Evolutionary conservation across 2,113 vertebrate genomes (phyloP), one percentile per base, ranked within the genome.

Genomic region (Bufo gargarizans): DNA sequence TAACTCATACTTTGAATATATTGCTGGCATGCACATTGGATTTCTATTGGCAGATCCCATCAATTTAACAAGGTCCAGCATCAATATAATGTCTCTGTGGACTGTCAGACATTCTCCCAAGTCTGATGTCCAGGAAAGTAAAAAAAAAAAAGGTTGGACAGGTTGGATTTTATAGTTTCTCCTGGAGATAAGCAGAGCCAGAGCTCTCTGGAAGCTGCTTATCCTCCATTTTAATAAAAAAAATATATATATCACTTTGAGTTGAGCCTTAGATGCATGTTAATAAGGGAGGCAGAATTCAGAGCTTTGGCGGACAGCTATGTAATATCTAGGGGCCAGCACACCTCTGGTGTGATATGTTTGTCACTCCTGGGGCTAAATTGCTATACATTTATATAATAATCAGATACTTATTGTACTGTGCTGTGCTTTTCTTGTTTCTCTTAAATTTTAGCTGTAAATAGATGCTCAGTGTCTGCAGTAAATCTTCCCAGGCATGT

Each of bases 401-500:
- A 14, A 47, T 76, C 45, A 50, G 47, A 81, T 61, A 45, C 79
- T 81, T 58, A 61, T 61, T 61, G 79, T 58, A 45, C 19, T 81
- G 56, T 81, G 58, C 58, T 81, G 81, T 82, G 43, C 22, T 47
- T 71, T 69, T 81, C 7, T 20, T 78, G 19, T 78, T 55, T 56
- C 5, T 56, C 43, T 22, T 84, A 67, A 84, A 77, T 97, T 89
- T 96, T 95, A 97, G 96, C 97, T 97, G 93, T 96, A 97, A 97
- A 96, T 97, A 97, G 97, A 94, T 99, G 98, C 95, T 99, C 97
- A 81, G 92, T 99, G 94, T 99, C 98, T 91, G 96, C 98, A 90
- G 97, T 99, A 96, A 99, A 99, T 96, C 97, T 99, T 91, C 97
- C 98, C 94, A 99, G 98, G 98, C 98, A 99, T 90, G 97, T 99